Base-by-base conservation (phyloP, 64 coral and sea anemone species). In the Platygyra sinensis region DNA sequence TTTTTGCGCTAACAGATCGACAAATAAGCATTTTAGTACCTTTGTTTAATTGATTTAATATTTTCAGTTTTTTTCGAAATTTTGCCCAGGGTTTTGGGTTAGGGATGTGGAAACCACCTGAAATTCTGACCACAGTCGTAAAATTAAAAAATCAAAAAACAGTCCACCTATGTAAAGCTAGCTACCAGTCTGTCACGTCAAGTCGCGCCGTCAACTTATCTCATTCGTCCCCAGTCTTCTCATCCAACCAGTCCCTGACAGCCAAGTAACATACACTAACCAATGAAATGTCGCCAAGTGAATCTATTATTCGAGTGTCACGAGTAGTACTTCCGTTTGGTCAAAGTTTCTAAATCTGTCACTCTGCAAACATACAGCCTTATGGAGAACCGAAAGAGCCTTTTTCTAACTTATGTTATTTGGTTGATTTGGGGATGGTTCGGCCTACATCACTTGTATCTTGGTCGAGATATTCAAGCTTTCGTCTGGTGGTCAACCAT, bases 401-500 rank as follows among this genome's bases (percentile, higher is more conserved):
- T 99, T 20, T 88, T 96, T 51, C 30, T 99, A 38, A 96, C 97
- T 17, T 99, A 99, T 74, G 60, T 96, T 6, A 80, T 99, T 30
- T 99, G 97, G 97, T 29, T 99, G 14, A 32, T 95, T 10, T 93
- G 91, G 27, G 97, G 97, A 62, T 99, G 97, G 97, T 32, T 99
- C 15, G 97, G 97, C 36, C 76, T 99, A 28, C 97, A 99, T 93
- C 97, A 99, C 57, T 86, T 96, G 27, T 99, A 99, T 74, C 83
- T 99, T 19, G 94, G 97, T 29, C 87, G 97, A 73, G 97, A 99
- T 88, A 91, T 96, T 11, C 97, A 99, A 90, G 97, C 97, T 7
- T 96, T 99, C 71, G 30, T 99, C 0, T 99, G 97, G 97, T 99
- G 97, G 97, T 99, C 97, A 24, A 99, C 97, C 0, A 86, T 96